Evolutionary conservation across 2,113 vertebrate species (phyloP).

Genomic region (Propithecus coquereli): DNA sequence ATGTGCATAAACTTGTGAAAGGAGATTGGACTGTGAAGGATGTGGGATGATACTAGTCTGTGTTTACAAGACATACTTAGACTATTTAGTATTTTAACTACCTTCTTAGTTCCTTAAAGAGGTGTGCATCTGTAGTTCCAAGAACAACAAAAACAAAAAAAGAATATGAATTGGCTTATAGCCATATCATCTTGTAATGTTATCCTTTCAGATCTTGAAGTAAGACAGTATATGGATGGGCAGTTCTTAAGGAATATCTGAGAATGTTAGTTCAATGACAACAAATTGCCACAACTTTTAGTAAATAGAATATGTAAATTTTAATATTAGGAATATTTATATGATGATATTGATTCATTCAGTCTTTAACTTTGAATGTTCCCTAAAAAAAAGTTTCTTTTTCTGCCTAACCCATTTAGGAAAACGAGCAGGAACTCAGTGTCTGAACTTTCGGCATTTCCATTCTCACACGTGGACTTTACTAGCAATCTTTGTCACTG

Average conservation of each 20-base stretch:
- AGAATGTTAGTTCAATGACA: not conserved
- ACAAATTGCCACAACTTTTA: not conserved
- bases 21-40: not conserved
- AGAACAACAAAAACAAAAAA: not conserved
- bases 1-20: not conserved
- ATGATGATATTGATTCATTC: not conserved
- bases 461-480: not conserved
- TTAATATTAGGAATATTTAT: not conserved
- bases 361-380: not conserved
- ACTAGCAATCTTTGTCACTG: not conserved
- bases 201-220: conserved; percentile 3
- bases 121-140: not conserved
- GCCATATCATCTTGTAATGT: not conserved
- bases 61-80: not conserved
- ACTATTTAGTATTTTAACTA: not conserved
- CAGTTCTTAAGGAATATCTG: not conserved
- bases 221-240: not conserved
- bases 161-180: not conserved
- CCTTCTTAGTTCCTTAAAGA: not conserved
- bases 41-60: not conserved
- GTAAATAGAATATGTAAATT: not conserved
- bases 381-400: not conserved
- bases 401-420: not conserved
- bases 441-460: not conserved
- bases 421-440: not conserved